Conservation (phyloP, 2,113 vertebrate species). For the Damaliscus lunatus region DNA sequence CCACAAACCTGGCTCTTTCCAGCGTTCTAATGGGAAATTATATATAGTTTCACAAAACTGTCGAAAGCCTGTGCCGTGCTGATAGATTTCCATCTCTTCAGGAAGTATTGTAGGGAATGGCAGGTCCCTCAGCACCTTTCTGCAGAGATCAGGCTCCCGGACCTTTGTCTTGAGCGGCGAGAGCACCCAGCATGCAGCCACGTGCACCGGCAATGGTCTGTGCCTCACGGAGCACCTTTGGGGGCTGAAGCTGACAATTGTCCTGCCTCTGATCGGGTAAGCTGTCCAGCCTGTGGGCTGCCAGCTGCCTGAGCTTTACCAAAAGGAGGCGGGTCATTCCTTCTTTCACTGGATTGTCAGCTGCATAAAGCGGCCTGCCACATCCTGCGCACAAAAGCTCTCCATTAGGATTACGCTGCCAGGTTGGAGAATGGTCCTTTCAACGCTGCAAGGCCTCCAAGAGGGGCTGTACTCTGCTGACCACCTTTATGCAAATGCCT, state of each 20-base stretch:
- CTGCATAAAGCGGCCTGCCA: not conserved
- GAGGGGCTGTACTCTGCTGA: not conserved
- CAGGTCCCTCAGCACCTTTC: not conserved
- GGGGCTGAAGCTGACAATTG: not conserved
- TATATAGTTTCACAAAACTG: not conserved
- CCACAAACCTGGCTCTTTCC: not conserved
- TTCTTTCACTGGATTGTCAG: not conserved
- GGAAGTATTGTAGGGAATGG: not conserved
- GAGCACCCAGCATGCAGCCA: not conserved
- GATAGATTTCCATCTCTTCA: not conserved
- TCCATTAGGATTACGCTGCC: not conserved
- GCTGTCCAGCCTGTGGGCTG: not conserved
- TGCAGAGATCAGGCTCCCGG: not conserved
- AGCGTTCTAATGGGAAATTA: not conserved
- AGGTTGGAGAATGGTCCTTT: constrained; percentile 41
- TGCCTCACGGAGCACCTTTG: not conserved
- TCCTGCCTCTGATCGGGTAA: not conserved
- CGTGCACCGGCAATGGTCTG: not conserved
- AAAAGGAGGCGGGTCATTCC: not conserved
- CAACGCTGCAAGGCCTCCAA: not conserved
- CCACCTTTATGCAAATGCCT: constrained; percentile 41
- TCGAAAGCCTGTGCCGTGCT: rapidly evolving
- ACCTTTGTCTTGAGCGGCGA: not conserved
- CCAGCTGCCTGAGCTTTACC: constrained; percentile 11
- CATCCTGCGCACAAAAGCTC: not conserved